These are phyloP conservation scores for Petrocephalus zakoni DNA, from an alignment of 2,113 vertebrate genomes.

Conservation along the genomic window DNA sequence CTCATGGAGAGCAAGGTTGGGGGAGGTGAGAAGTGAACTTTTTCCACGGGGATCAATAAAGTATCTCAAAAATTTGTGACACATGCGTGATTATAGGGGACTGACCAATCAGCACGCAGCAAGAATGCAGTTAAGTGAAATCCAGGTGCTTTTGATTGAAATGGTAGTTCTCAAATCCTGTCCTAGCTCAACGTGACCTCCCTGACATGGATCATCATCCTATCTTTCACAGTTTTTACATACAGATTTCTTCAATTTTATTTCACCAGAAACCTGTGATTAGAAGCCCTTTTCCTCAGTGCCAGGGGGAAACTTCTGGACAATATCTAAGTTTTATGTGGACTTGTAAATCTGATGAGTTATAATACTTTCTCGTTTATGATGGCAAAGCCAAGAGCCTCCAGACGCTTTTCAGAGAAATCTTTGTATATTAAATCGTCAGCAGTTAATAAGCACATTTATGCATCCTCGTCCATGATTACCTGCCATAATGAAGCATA, in stretches of 20 bases:
- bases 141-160: background rate
- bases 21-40: too few relatives aligned
- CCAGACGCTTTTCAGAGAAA: background rate
- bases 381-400: background rate
- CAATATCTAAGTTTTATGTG: background rate
- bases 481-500: background rate
- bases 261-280: background rate
- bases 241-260: background rate
- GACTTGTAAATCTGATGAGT: background rate
- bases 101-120: background rate
- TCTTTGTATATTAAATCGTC: background rate
- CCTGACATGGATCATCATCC: background rate
- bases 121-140: background rate
- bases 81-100: background rate
- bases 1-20: too few relatives aligned
- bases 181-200: background rate
- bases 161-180: background rate
- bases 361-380: background rate
- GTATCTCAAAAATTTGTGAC: too few relatives aligned
- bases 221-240: background rate
- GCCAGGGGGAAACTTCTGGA: background rate
- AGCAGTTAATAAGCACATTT: background rate
- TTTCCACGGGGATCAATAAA: too few relatives aligned
- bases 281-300: background rate
- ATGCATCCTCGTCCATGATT: background rate